Evolutionary conservation across 2,797 vertebrate genomes (phyloP).

Genomic region (Naso thynnoides): DNA sequence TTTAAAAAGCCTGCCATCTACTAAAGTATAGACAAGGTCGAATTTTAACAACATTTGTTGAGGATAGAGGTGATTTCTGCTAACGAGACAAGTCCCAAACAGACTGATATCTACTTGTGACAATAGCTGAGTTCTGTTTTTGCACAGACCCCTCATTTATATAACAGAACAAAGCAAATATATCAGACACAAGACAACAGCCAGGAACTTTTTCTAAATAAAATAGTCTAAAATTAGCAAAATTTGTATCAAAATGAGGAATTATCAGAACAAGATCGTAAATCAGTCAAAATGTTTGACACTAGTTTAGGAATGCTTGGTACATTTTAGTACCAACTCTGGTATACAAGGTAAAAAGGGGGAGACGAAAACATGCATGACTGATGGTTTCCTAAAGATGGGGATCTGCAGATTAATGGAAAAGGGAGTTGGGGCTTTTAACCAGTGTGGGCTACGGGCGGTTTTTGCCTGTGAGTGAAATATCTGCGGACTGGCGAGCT

Average conservation of each 20-base stretch:
- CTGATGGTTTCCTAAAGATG: not conserved
- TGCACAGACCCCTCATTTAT: not conserved
- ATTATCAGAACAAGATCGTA: not conserved
- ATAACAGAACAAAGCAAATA: not conserved
- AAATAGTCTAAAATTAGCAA: not conserved
- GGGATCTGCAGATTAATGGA: not conserved
- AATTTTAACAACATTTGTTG: no score
- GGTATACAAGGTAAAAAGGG: not conserved
- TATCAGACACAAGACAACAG: not conserved
- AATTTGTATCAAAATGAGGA: not conserved
- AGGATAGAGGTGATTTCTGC: no score
- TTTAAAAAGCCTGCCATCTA: no score
- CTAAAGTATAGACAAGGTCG: no score
- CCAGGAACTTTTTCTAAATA: not conserved
- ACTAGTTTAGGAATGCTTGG: not conserved
- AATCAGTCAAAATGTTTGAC: no score
- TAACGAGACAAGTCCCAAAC: no score
- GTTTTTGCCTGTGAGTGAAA: constrained; percentile 4
- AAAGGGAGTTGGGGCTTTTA: not conserved
- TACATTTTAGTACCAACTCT: not conserved
- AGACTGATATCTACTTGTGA: no score
- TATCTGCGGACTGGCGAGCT: constrained; percentile 6
- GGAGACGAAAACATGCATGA: constrained; percentile 3
- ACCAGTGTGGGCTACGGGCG: not conserved
- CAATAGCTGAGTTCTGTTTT: no score